These are phyloP conservation scores for Theocolax elegans DNA, from an alignment of 1,140 invertebrate species.

Conservation along the genomic window DNA sequence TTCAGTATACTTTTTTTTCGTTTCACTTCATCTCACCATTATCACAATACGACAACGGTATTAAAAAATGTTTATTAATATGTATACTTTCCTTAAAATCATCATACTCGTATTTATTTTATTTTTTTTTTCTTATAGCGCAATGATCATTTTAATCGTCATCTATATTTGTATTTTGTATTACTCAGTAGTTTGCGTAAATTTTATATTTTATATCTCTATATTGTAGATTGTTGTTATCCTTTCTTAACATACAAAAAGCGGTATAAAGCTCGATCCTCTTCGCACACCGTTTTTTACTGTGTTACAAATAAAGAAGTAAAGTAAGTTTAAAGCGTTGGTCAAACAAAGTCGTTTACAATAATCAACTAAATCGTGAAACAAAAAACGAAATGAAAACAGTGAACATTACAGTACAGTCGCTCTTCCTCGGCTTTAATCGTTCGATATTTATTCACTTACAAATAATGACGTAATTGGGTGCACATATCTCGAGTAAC, in stretches of 20 bases:
- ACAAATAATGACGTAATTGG: too few relatives aligned
- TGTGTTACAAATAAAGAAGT: background rate
- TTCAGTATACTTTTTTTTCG: slow-evolving; percentile 36
- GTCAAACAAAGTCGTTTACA: background rate
- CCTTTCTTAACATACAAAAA: slow-evolving; percentile 66
- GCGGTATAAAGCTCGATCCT: slow-evolving; percentile 67
- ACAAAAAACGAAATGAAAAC: background rate
- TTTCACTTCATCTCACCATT: slow-evolving; percentile 64
- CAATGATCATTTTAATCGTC: slow-evolving; percentile 58
- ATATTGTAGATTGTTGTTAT: slow-evolving; percentile 58
- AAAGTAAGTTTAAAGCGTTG: slow-evolving; percentile 13
- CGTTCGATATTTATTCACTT: too few relatives aligned
- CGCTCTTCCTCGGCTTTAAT: background rate
- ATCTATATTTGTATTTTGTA: slow-evolving; percentile 43
- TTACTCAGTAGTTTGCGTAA: slow-evolving; percentile 63
- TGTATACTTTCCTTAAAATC: slow-evolving; percentile 68
- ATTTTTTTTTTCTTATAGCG: slow-evolving; percentile 61
- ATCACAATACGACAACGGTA: slow-evolving; percentile 63
- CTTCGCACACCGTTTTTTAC: slow-evolving; percentile 57
- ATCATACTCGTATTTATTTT: slow-evolving; percentile 66
- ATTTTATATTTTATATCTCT: slow-evolving; percentile 58
- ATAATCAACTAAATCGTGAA: background rate
- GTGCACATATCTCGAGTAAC: too few relatives aligned
- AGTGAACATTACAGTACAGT: slow-evolving; percentile 2
- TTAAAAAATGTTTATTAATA: slow-evolving; percentile 68